phyloP scores from a whole-genome alignment of 2,888 invertebrate genomes.

The Auanema freiburgensis region DNA sequence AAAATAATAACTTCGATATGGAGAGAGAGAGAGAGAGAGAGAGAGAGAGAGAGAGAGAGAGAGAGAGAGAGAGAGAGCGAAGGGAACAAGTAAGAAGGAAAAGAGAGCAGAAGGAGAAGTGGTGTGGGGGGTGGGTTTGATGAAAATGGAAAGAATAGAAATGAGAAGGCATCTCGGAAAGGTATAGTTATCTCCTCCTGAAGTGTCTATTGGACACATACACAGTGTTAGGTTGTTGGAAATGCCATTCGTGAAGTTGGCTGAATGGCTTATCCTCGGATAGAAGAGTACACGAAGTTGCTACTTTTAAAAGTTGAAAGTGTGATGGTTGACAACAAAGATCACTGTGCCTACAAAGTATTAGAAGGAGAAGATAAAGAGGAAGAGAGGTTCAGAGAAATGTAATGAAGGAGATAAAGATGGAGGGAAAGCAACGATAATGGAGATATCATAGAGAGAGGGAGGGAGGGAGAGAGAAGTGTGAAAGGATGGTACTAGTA shows the following conservation, averaged over 20 bases:
- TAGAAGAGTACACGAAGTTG: background rate
- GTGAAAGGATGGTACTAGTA: no score
- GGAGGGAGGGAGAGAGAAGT: background rate
- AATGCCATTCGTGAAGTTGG: no score
- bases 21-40: no score
- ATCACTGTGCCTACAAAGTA: background rate
- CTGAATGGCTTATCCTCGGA: background rate
- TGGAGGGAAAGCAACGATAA: background rate
- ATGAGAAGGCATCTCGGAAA: no score
- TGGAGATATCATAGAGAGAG: background rate
- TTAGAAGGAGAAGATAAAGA: background rate
- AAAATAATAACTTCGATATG: background rate
- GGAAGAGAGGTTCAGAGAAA: background rate
- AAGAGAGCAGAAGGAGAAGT: no score
- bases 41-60: no score
- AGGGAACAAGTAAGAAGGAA: slow-evolving; percentile 1
- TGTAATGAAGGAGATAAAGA: background rate
- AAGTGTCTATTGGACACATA: no score
- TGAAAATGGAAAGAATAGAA: no score
- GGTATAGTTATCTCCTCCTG: no score
- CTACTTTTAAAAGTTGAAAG: background rate
- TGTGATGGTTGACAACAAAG: background rate
- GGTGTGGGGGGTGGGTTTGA: no score
- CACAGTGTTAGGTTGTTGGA: no score
- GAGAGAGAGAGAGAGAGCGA: slow-evolving; percentile 3